Conservation (phyloP, 2,113 vertebrate genomes). For the Chaetodon trifascialis region DNA sequence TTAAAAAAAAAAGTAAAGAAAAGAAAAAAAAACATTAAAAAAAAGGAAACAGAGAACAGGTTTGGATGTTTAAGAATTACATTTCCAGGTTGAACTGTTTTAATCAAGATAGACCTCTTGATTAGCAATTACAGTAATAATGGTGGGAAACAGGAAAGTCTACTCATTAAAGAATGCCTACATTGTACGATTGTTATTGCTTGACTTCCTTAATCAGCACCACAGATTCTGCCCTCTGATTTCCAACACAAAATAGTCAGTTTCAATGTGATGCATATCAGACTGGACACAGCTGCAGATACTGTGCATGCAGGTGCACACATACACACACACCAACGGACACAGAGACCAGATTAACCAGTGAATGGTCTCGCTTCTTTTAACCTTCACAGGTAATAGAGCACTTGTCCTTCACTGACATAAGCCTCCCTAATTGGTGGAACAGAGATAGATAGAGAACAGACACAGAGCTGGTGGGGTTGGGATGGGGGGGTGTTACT, state of each 20-base stretch:
- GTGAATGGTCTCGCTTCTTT: not conserved
- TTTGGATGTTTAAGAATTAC: not conserved
- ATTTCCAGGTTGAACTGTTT: not conserved
- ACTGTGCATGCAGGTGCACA: not conserved
- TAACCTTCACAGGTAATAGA: conserved; percentile 52
- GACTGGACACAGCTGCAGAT: not conserved
- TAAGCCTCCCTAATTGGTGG: conserved; percentile 35
- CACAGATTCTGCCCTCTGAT: not conserved
- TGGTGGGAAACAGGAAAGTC: not conserved
- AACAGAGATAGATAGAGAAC: conserved; percentile 38
- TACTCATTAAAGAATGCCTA: not conserved
- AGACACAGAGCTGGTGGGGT: not conserved
- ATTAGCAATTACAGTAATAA: not conserved
- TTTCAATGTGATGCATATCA: not conserved
- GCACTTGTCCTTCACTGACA: conserved; percentile 48
- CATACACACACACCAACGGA: not conserved
- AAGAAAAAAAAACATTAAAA: not conserved
- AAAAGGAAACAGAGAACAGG: not conserved
- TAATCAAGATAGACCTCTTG: not conserved
- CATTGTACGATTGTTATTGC: not conserved
- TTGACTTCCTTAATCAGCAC: conserved; percentile 6
- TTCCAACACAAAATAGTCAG: not conserved
- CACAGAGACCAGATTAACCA: conserved; percentile 5
- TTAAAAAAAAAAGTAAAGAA: not conserved
- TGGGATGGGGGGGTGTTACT: conserved; percentile 17